phyloP scores from a whole-genome alignment of 2,888 invertebrate species.

The Apamea monoglypha region DNA sequence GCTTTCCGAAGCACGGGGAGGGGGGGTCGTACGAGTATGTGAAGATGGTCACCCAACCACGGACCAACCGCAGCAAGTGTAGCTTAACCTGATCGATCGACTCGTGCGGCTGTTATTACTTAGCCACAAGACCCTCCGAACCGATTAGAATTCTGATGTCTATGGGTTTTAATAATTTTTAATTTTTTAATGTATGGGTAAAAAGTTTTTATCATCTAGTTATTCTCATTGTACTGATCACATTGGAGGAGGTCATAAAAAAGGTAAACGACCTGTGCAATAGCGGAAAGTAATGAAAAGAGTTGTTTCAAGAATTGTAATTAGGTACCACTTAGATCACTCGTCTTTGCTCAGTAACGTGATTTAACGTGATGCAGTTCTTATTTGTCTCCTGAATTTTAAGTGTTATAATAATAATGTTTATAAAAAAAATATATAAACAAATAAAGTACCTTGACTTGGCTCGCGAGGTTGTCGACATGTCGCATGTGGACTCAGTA shows the following conservation, averaged over 20 bases:
- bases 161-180: neutral
- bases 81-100: too few species aligned
- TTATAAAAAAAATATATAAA: too few species aligned
- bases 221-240: conserved; percentile 1
- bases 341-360: neutral
- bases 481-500: too few species aligned
- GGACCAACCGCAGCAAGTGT: too few species aligned
- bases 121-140: too few species aligned
- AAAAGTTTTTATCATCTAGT: neutral
- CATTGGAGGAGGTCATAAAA: neutral
- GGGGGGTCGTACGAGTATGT: too few species aligned
- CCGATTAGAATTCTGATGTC: neutral
- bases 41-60: too few species aligned
- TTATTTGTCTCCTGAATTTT: neutral
- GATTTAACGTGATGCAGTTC: neutral
- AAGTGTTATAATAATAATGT: neutral
- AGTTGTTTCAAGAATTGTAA: neutral
- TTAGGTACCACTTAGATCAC: neutral
- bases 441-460: too few species aligned
- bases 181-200: too few species aligned
- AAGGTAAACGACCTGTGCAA: conserved; percentile 7
- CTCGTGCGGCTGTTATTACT: too few species aligned
- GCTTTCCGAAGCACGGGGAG: too few species aligned
- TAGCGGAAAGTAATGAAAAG: neutral
- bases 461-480: too few species aligned